Percentiles rank a stretch among this genome's conserved stretches.
phyloP scores from a whole-genome alignment of 2,797 vertebrate genomes.

The Pempheris klunzingeri region DNA sequence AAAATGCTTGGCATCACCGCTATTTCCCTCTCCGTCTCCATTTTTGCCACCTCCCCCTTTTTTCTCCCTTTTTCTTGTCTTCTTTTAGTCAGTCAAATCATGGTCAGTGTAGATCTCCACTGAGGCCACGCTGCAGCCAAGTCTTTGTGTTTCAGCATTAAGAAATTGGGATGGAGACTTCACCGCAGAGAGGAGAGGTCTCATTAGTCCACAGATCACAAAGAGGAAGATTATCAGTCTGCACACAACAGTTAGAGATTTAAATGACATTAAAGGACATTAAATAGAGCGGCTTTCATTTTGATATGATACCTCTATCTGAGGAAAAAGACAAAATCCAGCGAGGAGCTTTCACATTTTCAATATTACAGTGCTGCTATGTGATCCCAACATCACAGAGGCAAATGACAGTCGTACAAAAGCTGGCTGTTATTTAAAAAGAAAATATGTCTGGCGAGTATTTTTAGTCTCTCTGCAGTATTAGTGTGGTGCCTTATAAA shows the following conservation, averaged over 20 bases:
- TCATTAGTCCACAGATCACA: constrained; percentile 93
- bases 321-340: constrained; percentile 60
- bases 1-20: constrained; percentile 86
- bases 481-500: constrained; percentile 1
- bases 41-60: constrained; percentile 29
- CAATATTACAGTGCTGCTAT: constrained; percentile 48
- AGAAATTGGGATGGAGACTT: constrained; percentile 93
- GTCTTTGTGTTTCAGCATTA: constrained; percentile 95
- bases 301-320: constrained; percentile 76
- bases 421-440: constrained; percentile 32
- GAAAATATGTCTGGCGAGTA: constrained; percentile 25
- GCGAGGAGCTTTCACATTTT: constrained; percentile 61
- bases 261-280: constrained; percentile 78
- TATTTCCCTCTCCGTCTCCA: constrained; percentile 59
- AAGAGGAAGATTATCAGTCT: constrained; percentile 92
- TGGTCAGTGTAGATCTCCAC: constrained; percentile 91
- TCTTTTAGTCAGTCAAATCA: constrained; percentile 95
- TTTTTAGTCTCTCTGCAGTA: constrained; percentile 2
- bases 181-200: constrained; percentile 86
- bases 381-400: constrained; percentile 55
- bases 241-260: constrained; percentile 85
- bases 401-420: constrained; percentile 42
- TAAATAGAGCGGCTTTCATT: constrained; percentile 68
- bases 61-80: constrained; percentile 13
- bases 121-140: constrained; percentile 93